Evolutionary conservation across 2,888 invertebrate genomes (phyloP).

Genomic region (Papilio demoleus): DNA sequence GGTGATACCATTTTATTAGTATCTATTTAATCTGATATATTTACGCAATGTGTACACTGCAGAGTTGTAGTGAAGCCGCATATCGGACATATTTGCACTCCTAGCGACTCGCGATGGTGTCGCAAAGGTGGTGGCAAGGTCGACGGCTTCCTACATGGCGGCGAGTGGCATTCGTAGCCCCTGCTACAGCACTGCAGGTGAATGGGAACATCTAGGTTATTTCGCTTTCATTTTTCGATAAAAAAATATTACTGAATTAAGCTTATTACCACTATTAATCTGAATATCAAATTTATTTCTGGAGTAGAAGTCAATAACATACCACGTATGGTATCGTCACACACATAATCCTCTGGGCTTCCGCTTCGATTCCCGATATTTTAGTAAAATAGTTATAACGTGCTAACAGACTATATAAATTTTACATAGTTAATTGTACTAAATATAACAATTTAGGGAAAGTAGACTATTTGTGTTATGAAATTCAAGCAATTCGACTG

Average conservation of each 20-base stretch:
- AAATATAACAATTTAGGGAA: constrained; percentile 43
- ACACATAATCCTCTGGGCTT: too few species aligned
- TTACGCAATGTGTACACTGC: constrained; percentile 1
- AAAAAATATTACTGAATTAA: not conserved
- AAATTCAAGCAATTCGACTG: constrained; percentile 53
- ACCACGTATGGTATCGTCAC: too few species aligned
- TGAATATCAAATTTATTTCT: not conserved
- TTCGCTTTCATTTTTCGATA: not conserved
- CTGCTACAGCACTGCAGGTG: constrained; percentile 52
- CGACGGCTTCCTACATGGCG: constrained; percentile 68
- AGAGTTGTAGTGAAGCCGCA: constrained; percentile 19
- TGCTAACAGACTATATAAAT: not conserved
- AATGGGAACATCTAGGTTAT: constrained; percentile 47
- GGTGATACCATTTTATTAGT: not conserved
- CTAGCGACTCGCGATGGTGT: constrained; percentile 42
- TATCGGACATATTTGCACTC: constrained; percentile 36
- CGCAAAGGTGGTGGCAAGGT: constrained; percentile 60
- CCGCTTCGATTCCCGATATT: not conserved
- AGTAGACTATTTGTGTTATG: constrained; percentile 44
- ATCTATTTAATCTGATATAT: constrained; percentile 1
- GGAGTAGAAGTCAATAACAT: too few species aligned
- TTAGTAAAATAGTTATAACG: not conserved
- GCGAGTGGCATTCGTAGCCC: constrained; percentile 41
- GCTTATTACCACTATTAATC: too few species aligned
- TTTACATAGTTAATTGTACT: constrained; percentile 40